These are phyloP conservation scores for Sminthurides aquaticus DNA, from an alignment of 2,888 invertebrate genomes.

Conservation along the genomic window DNA sequence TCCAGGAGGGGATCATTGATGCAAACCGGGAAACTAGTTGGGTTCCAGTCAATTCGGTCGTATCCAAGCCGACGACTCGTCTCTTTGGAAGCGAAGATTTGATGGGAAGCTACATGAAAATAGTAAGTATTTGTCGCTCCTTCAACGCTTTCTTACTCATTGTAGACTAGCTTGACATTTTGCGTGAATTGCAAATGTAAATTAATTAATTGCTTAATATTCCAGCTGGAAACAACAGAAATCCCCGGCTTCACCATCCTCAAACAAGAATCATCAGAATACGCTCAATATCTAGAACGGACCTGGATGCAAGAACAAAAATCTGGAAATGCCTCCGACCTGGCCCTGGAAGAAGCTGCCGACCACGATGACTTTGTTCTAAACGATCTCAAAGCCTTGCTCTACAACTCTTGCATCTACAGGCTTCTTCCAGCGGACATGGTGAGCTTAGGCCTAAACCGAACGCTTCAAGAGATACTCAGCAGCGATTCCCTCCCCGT, in stretches of 20 bases:
- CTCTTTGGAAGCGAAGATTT: slow-evolving; percentile 11
- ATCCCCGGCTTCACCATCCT: slow-evolving; percentile 5
- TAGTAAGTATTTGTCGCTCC: slow-evolving; percentile 4
- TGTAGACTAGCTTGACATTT: too few relatives aligned
- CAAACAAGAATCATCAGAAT: neutral
- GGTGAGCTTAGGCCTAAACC: neutral
- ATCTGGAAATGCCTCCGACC: neutral
- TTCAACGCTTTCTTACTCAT: neutral
- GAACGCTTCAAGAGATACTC: neutral
- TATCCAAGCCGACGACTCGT: neutral
- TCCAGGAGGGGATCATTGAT: neutral
- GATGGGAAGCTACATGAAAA: slow-evolving; percentile 6
- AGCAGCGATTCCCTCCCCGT: neutral
- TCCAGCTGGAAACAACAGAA: slow-evolving; percentile 3
- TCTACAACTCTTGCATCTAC: slow-evolving; percentile 5
- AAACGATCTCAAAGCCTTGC: neutral
- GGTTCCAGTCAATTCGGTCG: slow-evolving; percentile 2
- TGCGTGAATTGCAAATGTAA: too few relatives aligned
- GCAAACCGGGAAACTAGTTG: neutral
- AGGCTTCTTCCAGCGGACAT: neutral
- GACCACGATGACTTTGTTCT: neutral
- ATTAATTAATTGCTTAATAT: too few relatives aligned
- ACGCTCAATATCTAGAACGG: neutral
- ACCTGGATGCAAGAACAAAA: neutral
- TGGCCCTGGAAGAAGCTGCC: neutral